Evolutionary conservation across 2,113 vertebrate genomes (phyloP), one percentile per base, ranked within the genome.

Genomic region (Rhynchomys soricoides): DNA sequence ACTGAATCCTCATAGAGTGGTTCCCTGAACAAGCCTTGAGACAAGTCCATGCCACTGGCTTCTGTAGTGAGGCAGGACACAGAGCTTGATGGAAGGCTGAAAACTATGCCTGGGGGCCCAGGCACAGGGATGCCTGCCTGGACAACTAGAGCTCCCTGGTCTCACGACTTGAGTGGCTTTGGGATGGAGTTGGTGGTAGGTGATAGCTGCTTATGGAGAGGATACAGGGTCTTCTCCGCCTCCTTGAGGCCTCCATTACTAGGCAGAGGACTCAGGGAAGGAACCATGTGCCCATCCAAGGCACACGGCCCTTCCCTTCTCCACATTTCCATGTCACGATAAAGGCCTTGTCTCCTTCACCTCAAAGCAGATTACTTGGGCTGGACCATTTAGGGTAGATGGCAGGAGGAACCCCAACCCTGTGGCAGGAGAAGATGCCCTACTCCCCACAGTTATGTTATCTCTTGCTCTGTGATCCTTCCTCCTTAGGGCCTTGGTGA

Each of bases 401-500:
- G 6, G 29, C 34, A 15, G 64, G 16, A 95, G 59, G 26, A 57
- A 21, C 24, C 29, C 52, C 8, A 43, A 57, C 5, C 50, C 24
- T 22, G 29, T 0, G 16, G 29, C 55, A 52, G 45, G 16, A 2
- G 12, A 86, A 50, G 64, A 73, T 5, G n/a, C 19, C 37, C 45
- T 57, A 34, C 40, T 86, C 79, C 83, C 50, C 21, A 10, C n/a
- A 2, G 50, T 68, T 40, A 52, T 52, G 10, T 26, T 50, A 16
- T 40, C 22, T 66, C 19, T 71, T 26, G 26, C 34, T 19, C 40
- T 0, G 1, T 68, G 55, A 68, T 66, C 71, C 40, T 19, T 70
- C n/a, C 62, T 55, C 66, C 89, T 50, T 37, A 34, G 59, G 92
- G 95, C 92, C 96, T 96, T 52, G 13, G 50, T 95, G 75, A 96